Evolutionary conservation across 2,113 vertebrate species (phyloP), one percentile per base, ranked within the genome.

Genomic region (Ptilorrhoa leucosticta): DNA sequence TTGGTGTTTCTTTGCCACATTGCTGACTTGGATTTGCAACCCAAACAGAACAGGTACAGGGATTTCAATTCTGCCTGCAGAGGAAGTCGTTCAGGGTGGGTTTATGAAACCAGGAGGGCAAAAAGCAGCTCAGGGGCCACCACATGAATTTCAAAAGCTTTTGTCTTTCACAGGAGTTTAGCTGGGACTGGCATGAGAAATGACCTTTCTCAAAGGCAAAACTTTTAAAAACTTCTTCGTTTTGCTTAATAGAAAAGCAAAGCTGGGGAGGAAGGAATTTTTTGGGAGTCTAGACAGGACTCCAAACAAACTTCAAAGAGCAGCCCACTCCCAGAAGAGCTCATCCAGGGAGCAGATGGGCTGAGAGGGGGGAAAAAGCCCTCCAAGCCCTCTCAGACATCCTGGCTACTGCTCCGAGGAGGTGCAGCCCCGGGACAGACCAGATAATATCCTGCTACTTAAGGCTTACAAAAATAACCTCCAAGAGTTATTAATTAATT

Each of bases 221-320:
- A 86, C 61, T 71, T 93, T 60, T 4, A 13, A 78, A 90, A 82
- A 77, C 39, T 22, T 83, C 24, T 11, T 23, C 7, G 0, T 83
- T 90, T 44, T 77, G 40, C 79, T 90, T 83, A 70, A 61, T 63
- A 76, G 45, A 20, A 54, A 89, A 94, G 89, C 68, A 40, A 78
- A 71, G 76, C 42, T 63, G 90, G 35, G 73, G 51, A 93, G 60
- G 72, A 94, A 54, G 56, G 89, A 81, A 70, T 83, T 77, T 91
- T 85, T n/a, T 37, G 54, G 77, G 56, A 89, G 86, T 94, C 95
- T 87, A 93, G 91, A 95, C 91, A 92, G 80, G 83, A 94, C 91
- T 95, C 90, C 90, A 95, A 93, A 93, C 83, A 88, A 93, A 93
- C 95, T 90, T 92, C 94, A 95, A 95, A 95, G 94, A 10, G 75